A percentile compares a stretch with the other conserved stretches of the same genome.
These are phyloP conservation scores for Argyrosomus regius DNA, from an alignment of 2,797 vertebrate genomes.

Conservation along the genomic window DNA sequence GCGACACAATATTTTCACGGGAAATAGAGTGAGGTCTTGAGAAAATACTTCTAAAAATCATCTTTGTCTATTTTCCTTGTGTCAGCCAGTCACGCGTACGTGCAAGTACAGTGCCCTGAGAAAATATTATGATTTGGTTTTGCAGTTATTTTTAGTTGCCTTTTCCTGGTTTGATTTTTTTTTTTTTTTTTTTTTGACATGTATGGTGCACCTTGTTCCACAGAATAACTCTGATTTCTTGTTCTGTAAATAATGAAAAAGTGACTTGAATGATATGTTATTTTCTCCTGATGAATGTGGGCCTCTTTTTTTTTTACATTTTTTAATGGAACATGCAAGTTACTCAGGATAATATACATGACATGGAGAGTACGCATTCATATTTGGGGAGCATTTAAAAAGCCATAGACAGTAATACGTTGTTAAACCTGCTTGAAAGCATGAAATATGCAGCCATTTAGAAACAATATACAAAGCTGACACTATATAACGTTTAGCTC, in stretches of 20 bases:
- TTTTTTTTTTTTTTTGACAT: slow-evolving; percentile 53
- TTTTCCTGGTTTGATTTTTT: slow-evolving; percentile 66
- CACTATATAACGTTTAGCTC: slow-evolving; percentile 37
- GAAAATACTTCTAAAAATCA: slow-evolving; percentile 80
- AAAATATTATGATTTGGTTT: slow-evolving; percentile 86
- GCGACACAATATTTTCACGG: slow-evolving; percentile 69
- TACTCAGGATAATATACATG: slow-evolving; percentile 53
- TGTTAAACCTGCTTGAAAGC: slow-evolving; percentile 50
- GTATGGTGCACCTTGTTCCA: slow-evolving; percentile 78
- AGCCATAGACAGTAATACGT: slow-evolving; percentile 54
- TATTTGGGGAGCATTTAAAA: slow-evolving; percentile 60
- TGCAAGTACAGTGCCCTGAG: slow-evolving; percentile 70
- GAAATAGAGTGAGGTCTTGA: slow-evolving; percentile 76
- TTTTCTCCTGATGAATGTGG: slow-evolving; percentile 68
- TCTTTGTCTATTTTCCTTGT: slow-evolving; percentile 84
- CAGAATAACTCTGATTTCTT: slow-evolving; percentile 74
- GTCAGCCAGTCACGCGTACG: slow-evolving; percentile 72
- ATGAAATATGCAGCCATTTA: slow-evolving; percentile 44
- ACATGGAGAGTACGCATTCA: slow-evolving; percentile 51
- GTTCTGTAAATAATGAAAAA: slow-evolving; percentile 78
- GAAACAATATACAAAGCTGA: slow-evolving; percentile 53
- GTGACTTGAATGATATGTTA: slow-evolving; percentile 70
- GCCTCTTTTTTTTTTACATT: slow-evolving; percentile 4
- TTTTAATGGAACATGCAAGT: slow-evolving; percentile 49
- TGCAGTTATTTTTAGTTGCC: slow-evolving; percentile 83